These are phyloP conservation scores for Pycnonotus jocosus DNA, from an alignment of 2,113 vertebrate species.

Conservation along the genomic window DNA sequence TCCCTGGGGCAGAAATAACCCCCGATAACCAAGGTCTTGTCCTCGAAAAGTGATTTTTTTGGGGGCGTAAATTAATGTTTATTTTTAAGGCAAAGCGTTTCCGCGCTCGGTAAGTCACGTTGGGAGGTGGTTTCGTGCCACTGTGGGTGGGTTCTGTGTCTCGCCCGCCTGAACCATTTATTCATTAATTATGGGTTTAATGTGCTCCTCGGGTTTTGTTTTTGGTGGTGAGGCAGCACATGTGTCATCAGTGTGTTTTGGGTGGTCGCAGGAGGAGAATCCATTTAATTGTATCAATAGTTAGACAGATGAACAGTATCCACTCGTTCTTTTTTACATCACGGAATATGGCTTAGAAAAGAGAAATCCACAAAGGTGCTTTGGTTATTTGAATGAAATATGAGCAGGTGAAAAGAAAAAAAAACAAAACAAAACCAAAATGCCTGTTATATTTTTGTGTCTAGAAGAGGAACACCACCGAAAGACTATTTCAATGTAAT, in stretches of 20 bases:
- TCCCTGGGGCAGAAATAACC: no score
- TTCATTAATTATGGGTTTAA: background rate
- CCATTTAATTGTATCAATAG: fast-evolving
- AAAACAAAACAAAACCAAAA: background rate
- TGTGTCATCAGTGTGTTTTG: background rate
- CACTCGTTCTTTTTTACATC: fast-evolving
- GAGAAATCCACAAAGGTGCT: background rate
- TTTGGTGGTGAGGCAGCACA: background rate
- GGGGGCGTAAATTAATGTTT: fast-evolving
- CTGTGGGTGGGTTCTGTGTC: background rate
- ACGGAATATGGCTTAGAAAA: background rate
- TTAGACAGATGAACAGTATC: background rate
- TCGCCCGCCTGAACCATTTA: background rate
- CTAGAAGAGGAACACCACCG: background rate
- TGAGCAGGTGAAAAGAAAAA: background rate
- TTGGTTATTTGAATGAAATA: background rate
- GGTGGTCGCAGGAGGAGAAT: background rate
- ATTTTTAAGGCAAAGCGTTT: background rate
- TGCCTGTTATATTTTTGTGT: background rate
- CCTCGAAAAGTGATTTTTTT: background rate
- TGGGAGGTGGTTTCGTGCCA: background rate
- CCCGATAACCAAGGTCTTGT: fast-evolving
- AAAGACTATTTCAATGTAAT: background rate
- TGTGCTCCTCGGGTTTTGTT: background rate
- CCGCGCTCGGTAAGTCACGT: background rate